These are phyloP conservation scores for Terebella lapidaria DNA, from an alignment of 2,888 invertebrate genomes.

Conservation along the genomic window DNA sequence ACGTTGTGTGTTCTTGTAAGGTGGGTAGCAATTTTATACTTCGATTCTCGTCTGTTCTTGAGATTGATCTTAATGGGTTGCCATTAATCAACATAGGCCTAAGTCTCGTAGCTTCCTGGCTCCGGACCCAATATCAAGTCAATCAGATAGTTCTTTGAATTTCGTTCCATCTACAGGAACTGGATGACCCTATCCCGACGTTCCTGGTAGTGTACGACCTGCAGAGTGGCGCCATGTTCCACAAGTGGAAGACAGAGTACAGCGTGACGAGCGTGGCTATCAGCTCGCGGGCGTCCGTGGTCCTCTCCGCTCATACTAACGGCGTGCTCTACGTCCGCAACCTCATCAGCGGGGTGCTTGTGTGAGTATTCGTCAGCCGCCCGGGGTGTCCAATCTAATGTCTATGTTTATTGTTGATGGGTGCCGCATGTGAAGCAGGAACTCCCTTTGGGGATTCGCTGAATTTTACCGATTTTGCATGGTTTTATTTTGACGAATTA, in stretches of 20 bases:
- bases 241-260: conserved; percentile 84
- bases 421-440: too few relatives aligned
- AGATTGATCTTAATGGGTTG: too few relatives aligned
- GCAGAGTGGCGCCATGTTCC: conserved; percentile 82
- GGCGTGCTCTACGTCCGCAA: conserved; percentile 81
- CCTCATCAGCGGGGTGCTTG: conserved; percentile 65
- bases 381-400: too few relatives aligned
- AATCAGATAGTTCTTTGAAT: too few relatives aligned
- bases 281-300: conserved; percentile 76
- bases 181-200: conserved; percentile 58
- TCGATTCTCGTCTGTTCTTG: too few relatives aligned
- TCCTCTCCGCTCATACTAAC: conserved; percentile 77
- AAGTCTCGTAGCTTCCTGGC: too few relatives aligned
- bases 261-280: conserved; percentile 81
- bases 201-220: conserved; percentile 87
- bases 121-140: too few relatives aligned
- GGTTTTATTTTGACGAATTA: background rate
- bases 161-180: conserved; percentile 30
- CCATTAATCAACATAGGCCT: too few relatives aligned
- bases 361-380: too few relatives aligned
- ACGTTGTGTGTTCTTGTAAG: conserved; percentile 58
- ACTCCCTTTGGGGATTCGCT: too few relatives aligned
- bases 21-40: conserved; percentile 32
- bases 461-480: too few relatives aligned
- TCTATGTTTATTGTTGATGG: too few relatives aligned